A percentile compares a stretch with the other conserved stretches of the same genome.
These are phyloP conservation scores for Malacosoma neustria DNA, from an alignment of 2,888 invertebrate genomes.

Conservation along the genomic window DNA sequence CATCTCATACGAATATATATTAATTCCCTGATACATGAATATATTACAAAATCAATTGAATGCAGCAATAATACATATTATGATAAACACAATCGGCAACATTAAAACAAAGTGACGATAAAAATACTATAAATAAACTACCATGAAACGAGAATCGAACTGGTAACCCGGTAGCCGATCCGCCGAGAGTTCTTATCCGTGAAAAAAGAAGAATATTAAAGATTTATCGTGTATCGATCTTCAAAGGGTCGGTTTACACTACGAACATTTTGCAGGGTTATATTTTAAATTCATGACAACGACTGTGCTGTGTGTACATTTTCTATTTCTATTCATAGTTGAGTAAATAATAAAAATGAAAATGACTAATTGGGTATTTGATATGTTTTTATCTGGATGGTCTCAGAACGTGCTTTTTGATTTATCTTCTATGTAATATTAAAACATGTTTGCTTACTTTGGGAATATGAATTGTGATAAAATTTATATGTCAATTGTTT, in stretches of 20 bases:
- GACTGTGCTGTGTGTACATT: too few relatives aligned
- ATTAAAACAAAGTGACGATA: neutral
- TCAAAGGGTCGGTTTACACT: slow-evolving; percentile 1
- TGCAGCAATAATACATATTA: neutral
- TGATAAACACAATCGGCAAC: neutral
- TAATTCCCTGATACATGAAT: neutral
- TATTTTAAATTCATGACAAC: too few relatives aligned
- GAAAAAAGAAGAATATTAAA: slow-evolving; percentile 39
- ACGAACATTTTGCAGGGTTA: neutral
- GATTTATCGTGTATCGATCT: slow-evolving; percentile 64
- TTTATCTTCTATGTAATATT: too few relatives aligned
- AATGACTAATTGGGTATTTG: too few relatives aligned
- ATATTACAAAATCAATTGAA: neutral
- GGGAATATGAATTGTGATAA: too few relatives aligned
- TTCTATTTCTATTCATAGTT: too few relatives aligned
- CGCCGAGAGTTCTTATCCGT: slow-evolving; percentile 37
- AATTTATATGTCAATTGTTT: too few relatives aligned
- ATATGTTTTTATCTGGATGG: too few relatives aligned
- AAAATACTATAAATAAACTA: slow-evolving; percentile 1
- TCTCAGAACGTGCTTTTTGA: too few relatives aligned
- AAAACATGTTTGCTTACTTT: too few relatives aligned
- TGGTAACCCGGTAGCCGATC: slow-evolving; percentile 46
- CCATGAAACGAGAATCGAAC: slow-evolving; percentile 30
- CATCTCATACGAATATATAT: too few relatives aligned
- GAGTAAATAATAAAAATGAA: too few relatives aligned